A percentile compares a stretch with the other conserved stretches of the same genome.
These are phyloP conservation scores for Bos javanicus DNA, from an alignment of 2,113 vertebrate genomes.

Conservation along the genomic window DNA sequence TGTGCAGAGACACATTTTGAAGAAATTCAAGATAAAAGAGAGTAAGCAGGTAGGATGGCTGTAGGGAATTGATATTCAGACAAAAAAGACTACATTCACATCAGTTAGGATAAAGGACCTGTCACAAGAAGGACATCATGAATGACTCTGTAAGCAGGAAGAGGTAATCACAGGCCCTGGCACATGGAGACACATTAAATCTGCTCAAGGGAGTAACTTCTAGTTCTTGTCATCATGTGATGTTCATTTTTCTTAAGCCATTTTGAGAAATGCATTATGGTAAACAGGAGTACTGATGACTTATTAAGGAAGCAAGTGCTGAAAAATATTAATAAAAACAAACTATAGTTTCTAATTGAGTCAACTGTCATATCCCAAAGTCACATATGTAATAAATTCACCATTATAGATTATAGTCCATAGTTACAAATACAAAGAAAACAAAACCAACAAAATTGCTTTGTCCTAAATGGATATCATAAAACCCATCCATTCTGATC, in stretches of 20 bases:
- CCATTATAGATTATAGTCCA: background rate
- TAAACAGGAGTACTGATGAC: constrained; percentile 5
- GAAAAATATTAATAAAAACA: background rate
- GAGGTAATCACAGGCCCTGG: background rate
- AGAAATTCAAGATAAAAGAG: background rate
- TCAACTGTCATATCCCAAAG: background rate
- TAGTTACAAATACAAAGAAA: background rate
- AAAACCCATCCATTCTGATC: background rate
- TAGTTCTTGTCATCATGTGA: background rate
- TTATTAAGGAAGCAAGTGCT: background rate
- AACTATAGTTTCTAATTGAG: background rate
- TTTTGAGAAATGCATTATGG: background rate
- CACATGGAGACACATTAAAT: background rate
- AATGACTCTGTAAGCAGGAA: constrained; percentile 6
- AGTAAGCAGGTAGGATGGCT: background rate
- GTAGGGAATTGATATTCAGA: background rate
- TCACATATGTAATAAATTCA: background rate
- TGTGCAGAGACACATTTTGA: background rate
- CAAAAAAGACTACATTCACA: background rate
- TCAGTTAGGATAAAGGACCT: constrained; percentile 22
- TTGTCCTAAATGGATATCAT: background rate
- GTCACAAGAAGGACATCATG: background rate
- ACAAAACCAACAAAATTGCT: background rate
- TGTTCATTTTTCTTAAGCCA: constrained; percentile 16
- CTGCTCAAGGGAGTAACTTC: background rate